A percentile compares a stretch with the other conserved stretches of the same genome.
Conservation (phyloP, 1,140 invertebrate species). For the Melipona quadrifasciata region DNA sequence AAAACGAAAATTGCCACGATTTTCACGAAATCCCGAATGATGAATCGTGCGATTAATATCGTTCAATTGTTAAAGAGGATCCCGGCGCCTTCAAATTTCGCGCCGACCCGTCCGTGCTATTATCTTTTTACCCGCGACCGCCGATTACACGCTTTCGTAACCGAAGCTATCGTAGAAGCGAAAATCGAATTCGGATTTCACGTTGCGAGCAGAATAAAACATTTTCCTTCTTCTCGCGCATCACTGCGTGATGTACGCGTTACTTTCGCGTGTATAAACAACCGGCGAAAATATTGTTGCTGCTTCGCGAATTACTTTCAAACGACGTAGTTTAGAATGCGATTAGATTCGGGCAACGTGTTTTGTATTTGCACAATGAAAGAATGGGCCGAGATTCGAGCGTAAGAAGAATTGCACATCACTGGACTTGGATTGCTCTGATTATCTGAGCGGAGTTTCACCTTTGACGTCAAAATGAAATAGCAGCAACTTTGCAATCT, state of each 20-base stretch:
- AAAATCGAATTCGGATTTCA: background rate
- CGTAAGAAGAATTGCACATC: background rate
- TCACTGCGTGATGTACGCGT: background rate
- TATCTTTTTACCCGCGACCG: constrained; percentile 13
- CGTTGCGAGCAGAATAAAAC: too few relatives aligned
- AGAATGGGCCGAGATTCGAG: background rate
- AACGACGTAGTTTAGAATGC: background rate
- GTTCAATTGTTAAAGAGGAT: constrained; percentile 25
- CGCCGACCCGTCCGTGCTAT: background rate
- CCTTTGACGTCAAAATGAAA: background rate
- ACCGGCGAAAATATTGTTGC: background rate
- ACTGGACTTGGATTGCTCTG: background rate
- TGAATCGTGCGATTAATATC: constrained; percentile 26
- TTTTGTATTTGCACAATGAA: background rate
- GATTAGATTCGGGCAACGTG: background rate
- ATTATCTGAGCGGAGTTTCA: background rate
- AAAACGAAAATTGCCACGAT: constrained; percentile 17
- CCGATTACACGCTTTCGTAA: background rate
- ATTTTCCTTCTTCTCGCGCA: background rate
- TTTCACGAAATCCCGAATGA: constrained; percentile 7
- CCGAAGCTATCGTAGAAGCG: background rate
- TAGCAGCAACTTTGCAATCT: background rate
- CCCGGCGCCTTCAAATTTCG: constrained; percentile 17
- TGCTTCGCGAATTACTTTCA: background rate
- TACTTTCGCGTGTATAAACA: background rate